These are phyloP conservation scores for Glossophaga mutica DNA, from an alignment of 2,797 vertebrate species.

Conservation along the genomic window DNA sequence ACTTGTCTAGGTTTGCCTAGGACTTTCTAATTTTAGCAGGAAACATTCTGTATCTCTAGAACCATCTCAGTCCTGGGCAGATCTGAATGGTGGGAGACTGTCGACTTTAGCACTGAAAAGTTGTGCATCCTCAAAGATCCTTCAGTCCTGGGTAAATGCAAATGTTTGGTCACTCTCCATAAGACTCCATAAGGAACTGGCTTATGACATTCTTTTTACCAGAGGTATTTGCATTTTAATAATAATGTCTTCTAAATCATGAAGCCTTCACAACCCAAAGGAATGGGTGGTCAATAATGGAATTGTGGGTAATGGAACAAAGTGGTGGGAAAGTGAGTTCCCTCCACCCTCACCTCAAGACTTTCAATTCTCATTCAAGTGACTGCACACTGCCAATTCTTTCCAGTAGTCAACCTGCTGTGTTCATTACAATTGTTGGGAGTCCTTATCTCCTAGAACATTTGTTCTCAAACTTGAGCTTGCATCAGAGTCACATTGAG, in stretches of 20 bases:
- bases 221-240: conserved; percentile 14
- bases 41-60: not conserved
- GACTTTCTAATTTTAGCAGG: not conserved
- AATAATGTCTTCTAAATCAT: conserved; percentile 2
- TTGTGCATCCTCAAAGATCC: not conserved
- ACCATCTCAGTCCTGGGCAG: not conserved
- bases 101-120: not conserved
- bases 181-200: not conserved
- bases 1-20: not conserved
- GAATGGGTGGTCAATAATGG: not conserved
- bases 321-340: not conserved
- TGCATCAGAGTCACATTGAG: not conserved
- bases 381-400: not conserved
- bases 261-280: not conserved
- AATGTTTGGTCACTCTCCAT: not conserved
- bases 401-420: not conserved
- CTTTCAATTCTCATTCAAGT: conserved; percentile 27
- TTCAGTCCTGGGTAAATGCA: not conserved
- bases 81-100: not conserved
- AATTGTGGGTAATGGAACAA: not conserved
- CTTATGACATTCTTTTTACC: not conserved
- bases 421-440: not conserved
- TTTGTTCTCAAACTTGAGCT: not conserved
- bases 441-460: not conserved
- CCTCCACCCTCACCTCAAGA: not conserved